A percentile compares a stretch with the other conserved stretches of the same genome.
Evolutionary conservation across 2,797 vertebrate genomes (phyloP).

Genomic region (Anguilla anguilla): DNA sequence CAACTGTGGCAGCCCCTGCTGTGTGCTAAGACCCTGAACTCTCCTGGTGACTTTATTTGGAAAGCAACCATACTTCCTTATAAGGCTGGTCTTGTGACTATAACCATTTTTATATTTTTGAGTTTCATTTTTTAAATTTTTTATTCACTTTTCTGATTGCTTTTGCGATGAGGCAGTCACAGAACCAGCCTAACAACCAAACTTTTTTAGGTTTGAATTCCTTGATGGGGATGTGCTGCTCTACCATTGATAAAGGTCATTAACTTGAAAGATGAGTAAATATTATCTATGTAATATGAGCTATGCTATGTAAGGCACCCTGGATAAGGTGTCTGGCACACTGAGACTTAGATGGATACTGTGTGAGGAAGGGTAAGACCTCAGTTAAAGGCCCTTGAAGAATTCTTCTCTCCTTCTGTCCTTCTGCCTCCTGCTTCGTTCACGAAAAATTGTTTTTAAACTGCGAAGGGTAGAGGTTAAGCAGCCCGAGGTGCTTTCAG

Average conservation of each 20-base stretch:
- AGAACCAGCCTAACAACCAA: neutral
- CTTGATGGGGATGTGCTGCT: neutral
- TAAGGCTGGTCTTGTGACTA: constrained; percentile 24
- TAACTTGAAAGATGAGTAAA: neutral
- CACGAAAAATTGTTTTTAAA: neutral
- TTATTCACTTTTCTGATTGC: neutral
- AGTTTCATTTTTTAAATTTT: neutral
- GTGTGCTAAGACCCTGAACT: constrained; percentile 9
- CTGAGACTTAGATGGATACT: neutral
- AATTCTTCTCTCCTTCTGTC: neutral
- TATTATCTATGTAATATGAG: neutral
- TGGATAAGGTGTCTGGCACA: neutral
- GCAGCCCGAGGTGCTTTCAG: neutral
- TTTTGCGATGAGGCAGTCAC: neutral
- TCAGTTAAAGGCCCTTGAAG: neutral
- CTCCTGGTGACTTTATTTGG: neutral
- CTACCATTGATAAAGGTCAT: neutral
- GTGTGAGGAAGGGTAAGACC: neutral
- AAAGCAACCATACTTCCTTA: constrained; percentile 6
- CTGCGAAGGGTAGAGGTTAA: neutral
- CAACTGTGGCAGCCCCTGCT: constrained; percentile 43
- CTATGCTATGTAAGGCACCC: neutral
- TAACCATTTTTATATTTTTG: constrained; percentile 7
- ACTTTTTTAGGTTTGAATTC: neutral
- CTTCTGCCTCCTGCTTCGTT: neutral